These are phyloP conservation scores for Anorthoa munda DNA, from an alignment of 2,888 invertebrate species.

Conservation along the genomic window DNA sequence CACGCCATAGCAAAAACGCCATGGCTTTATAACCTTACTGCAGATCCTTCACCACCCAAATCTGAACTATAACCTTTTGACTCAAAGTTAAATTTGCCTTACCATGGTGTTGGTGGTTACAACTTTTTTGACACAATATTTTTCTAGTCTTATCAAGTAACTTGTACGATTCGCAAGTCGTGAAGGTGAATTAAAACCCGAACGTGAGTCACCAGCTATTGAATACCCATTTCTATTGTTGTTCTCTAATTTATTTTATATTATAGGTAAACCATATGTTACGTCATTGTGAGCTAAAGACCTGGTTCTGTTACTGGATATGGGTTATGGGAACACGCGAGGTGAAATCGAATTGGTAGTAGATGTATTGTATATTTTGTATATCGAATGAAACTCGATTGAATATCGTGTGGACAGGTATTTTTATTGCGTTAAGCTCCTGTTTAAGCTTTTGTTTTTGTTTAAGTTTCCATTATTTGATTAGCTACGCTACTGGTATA, in stretches of 20 bases:
- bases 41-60: conserved; percentile 22
- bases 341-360: conserved; percentile 34
- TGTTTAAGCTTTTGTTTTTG: conserved; percentile 10
- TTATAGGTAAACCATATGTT: conserved; percentile 49
- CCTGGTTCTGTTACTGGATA: conserved; percentile 59
- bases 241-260: conserved; percentile 63
- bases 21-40: conserved; percentile 54
- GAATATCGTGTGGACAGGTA: conserved; percentile 27
- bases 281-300: conserved; percentile 47
- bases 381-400: conserved; percentile 23
- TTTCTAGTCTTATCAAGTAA: conserved; percentile 81
- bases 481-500: neutral
- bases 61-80: conserved; percentile 13
- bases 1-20: conserved; percentile 78
- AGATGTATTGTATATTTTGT: conserved; percentile 1
- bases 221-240: conserved; percentile 75
- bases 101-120: conserved; percentile 26
- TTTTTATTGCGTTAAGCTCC: conserved; percentile 21
- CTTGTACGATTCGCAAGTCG: conserved; percentile 80
- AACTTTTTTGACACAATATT: conserved; percentile 39
- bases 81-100: conserved; percentile 42
- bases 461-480: neutral
- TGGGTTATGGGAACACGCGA: conserved; percentile 46
- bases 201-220: conserved; percentile 80
- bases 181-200: conserved; percentile 77